Conservation (phyloP, 2,797 vertebrate genomes). For the Cuculus canorus region DNA sequence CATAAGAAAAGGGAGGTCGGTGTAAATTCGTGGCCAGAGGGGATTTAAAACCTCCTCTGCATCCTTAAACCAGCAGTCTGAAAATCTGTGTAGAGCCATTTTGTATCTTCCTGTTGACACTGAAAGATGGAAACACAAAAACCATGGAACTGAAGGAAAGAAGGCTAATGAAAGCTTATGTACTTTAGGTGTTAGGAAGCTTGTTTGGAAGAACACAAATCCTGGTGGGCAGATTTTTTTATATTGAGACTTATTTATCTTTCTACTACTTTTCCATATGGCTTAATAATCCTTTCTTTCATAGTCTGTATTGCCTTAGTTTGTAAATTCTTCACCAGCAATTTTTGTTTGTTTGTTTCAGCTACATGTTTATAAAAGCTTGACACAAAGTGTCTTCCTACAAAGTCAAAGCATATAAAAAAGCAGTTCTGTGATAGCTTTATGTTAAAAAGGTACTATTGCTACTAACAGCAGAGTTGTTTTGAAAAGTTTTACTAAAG, state of each 20-base stretch:
- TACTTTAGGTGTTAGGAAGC: neutral
- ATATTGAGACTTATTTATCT: neutral
- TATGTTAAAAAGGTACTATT: neutral
- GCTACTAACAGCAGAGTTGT: neutral
- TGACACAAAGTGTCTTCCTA: neutral
- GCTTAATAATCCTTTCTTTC: neutral
- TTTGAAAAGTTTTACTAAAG: neutral
- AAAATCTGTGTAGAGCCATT: neutral
- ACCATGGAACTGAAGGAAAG: neutral
- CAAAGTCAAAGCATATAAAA: neutral
- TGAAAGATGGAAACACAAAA: neutral
- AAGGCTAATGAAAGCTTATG: neutral
- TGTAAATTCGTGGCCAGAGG: neutral
- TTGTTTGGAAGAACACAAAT: neutral
- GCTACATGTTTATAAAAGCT: neutral
- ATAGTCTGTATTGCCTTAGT: neutral
- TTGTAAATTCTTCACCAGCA: neutral
- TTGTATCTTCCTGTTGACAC: neutral
- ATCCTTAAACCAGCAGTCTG: neutral
- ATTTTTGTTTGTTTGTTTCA: neutral
- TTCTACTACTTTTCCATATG: neutral
- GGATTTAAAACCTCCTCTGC: neutral
- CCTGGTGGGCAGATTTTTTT: neutral
- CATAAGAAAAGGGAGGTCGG: neutral
- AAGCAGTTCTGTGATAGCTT: neutral